Evolutionary conservation across 2,113 vertebrate genomes (phyloP).

Genomic region (Myxocyprinus asiaticus): DNA sequence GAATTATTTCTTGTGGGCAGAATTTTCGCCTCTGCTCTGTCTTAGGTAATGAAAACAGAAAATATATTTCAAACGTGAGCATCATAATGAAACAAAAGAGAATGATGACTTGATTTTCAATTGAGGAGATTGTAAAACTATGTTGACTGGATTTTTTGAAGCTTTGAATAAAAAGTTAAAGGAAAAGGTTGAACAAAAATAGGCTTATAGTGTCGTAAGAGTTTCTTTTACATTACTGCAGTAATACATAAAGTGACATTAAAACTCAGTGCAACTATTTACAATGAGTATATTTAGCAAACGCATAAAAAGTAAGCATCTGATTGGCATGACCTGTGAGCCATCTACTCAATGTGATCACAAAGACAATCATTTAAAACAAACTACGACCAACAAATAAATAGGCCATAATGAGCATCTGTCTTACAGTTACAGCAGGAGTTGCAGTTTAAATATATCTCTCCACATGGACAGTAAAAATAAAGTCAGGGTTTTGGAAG

Average conservation of each 20-base stretch:
- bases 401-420: constrained; percentile 14
- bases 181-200: constrained; percentile 20
- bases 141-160: constrained; percentile 25
- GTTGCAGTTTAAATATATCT: constrained; percentile 7
- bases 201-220: neutral
- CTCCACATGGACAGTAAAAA: constrained; percentile 26
- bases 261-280: constrained; percentile 14
- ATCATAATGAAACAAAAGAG: neutral
- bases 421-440: constrained; percentile 14
- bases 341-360: constrained; percentile 5
- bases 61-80: constrained; percentile 30
- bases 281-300: constrained; percentile 16
- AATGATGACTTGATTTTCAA: constrained; percentile 21
- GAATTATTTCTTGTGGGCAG: neutral
- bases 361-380: neutral
- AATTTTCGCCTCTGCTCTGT: neutral
- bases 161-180: too few species aligned
- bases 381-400: constrained; percentile 4
- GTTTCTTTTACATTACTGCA: constrained; percentile 33
- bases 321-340: constrained; percentile 19
- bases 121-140: neutral
- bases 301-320: constrained; percentile 22
- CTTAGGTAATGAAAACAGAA: constrained; percentile 5
- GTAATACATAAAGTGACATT: constrained; percentile 11
- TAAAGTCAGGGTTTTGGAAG: neutral